Evolutionary conservation across 2,888 invertebrate genomes (phyloP).

Genomic region (Eupeodes luniger): DNA sequence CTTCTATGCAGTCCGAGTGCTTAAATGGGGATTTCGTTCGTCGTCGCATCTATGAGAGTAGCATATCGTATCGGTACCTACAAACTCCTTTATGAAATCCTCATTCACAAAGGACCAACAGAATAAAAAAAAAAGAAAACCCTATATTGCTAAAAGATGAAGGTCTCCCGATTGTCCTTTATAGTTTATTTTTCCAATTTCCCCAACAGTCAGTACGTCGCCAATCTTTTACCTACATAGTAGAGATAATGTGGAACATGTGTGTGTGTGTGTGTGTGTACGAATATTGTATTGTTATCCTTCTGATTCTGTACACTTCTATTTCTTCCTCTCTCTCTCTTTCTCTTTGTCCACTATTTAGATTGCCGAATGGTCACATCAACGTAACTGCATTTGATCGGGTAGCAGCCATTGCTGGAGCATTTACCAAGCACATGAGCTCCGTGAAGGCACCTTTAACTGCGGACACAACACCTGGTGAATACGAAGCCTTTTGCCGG

Average conservation of each 20-base stretch:
- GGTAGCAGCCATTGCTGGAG: constrained; percentile 84
- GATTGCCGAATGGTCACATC: constrained; percentile 92
- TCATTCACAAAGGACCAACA: constrained; percentile 5
- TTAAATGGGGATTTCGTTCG: constrained; percentile 49
- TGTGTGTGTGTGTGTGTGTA: background rate
- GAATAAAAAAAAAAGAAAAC: constrained; percentile 15
- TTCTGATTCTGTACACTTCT: background rate
- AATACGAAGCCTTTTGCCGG: constrained; percentile 83
- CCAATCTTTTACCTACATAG: background rate
- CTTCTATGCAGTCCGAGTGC: constrained; percentile 19
- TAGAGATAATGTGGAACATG: too few relatives aligned
- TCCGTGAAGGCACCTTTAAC: constrained; percentile 80
- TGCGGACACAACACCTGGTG: constrained; percentile 79
- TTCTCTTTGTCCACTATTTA: constrained; percentile 79
- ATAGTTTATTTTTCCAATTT: constrained; percentile 57
- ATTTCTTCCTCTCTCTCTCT: constrained; percentile 78
- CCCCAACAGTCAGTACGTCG: constrained; percentile 18
- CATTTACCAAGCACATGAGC: constrained; percentile 84
- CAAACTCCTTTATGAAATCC: constrained; percentile 31
- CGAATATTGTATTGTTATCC: constrained; percentile 27
- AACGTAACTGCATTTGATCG: constrained; percentile 87
- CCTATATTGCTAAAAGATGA: constrained; percentile 27
- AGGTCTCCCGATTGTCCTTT: constrained; percentile 45
- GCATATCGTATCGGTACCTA: too few relatives aligned
- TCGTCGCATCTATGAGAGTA: background rate